These are phyloP conservation scores for Maconellicoccus hirsutus DNA, from an alignment of 1,140 invertebrate species.

Conservation along the genomic window DNA sequence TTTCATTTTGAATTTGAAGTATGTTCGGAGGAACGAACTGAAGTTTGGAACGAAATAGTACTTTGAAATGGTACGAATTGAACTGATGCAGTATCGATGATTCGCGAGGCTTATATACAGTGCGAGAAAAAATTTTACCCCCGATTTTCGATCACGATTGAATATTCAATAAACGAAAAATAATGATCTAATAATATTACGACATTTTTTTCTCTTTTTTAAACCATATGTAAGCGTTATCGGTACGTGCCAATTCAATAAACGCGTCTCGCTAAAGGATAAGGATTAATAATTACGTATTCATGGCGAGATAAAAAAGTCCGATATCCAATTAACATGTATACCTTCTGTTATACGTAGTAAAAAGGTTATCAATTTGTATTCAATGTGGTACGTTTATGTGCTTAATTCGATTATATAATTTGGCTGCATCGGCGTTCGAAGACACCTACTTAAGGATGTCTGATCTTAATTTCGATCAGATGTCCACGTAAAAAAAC, in stretches of 20 bases:
- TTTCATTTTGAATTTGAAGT: constrained; percentile 10
- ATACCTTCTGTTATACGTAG: neutral
- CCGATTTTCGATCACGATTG: neutral
- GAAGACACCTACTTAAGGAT: neutral
- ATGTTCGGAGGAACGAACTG: neutral
- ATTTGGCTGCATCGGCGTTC: neutral
- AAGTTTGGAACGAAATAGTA: neutral
- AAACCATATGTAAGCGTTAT: too few relatives aligned
- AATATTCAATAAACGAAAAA: neutral
- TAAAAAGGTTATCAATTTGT: neutral
- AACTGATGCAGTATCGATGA: neutral
- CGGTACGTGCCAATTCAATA: neutral
- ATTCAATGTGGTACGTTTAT: neutral
- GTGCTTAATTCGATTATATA: neutral
- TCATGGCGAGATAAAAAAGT: neutral
- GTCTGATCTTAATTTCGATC: neutral
- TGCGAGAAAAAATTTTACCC: neutral
- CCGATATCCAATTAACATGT: neutral
- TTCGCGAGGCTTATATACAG: neutral
- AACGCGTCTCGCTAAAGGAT: neutral
- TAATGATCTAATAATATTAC: neutral
- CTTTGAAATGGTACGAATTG: neutral
- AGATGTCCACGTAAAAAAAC: neutral
- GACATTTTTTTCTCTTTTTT: neutral
- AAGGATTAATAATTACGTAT: neutral